Percentiles rank a stretch among this genome's conserved stretches.
These are phyloP conservation scores for Elephantulus edwardii DNA, from an alignment of 2,113 vertebrate species.

Conservation along the genomic window DNA sequence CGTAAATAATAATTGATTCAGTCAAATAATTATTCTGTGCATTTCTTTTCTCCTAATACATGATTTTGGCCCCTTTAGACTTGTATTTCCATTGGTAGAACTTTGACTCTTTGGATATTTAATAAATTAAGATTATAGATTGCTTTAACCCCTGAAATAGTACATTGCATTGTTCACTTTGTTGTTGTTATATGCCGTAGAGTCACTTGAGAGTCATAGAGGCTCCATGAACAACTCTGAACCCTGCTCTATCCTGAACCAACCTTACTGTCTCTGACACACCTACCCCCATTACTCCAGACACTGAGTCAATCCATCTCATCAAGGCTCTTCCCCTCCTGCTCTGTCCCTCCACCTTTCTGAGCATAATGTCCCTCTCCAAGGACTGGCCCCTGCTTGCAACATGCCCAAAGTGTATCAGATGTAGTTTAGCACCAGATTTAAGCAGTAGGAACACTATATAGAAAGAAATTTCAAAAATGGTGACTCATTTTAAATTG, in stretches of 20 bases:
- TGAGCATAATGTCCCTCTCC: too few relatives aligned
- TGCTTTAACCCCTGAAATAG: background rate
- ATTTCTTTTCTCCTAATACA: background rate
- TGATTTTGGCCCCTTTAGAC: background rate
- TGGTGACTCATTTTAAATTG: background rate
- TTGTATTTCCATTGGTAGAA: background rate
- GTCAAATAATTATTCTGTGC: background rate
- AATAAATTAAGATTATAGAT: background rate
- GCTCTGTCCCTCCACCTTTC: too few relatives aligned
- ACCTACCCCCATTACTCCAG: too few relatives aligned
- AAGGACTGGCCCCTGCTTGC: too few relatives aligned
- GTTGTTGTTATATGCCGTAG: too few relatives aligned
- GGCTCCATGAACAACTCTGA: too few relatives aligned
- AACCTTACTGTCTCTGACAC: too few relatives aligned
- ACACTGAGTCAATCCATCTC: too few relatives aligned
- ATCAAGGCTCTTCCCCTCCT: too few relatives aligned
- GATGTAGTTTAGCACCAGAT: background rate
- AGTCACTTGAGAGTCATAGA: too few relatives aligned
- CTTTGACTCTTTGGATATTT: background rate
- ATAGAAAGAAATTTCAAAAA: constrained; percentile 21
- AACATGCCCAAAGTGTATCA: too few relatives aligned
- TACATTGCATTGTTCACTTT: background rate
- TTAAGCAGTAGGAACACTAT: background rate
- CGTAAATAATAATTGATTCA: constrained; percentile 18
- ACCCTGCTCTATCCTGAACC: too few relatives aligned